Evolutionary conservation across 2,888 invertebrate species (phyloP).

Genomic region (Macrosoma leucophasiata): DNA sequence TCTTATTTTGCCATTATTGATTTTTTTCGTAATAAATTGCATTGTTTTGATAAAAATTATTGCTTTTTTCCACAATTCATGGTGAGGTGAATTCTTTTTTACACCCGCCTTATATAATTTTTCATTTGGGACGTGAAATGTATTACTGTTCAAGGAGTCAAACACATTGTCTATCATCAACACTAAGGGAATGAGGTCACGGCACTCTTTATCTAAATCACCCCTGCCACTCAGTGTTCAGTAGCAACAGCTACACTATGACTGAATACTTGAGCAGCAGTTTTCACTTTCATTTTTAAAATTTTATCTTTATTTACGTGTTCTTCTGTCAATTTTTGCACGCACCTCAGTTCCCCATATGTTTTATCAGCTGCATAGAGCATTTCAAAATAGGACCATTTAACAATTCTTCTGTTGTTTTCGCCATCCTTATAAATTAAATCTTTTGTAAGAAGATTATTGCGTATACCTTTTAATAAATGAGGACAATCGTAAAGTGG

Average conservation of each 20-base stretch:
- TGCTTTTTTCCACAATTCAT: conserved; percentile 11
- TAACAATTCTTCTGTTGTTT: conserved; percentile 12
- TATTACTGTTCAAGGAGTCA: conserved; percentile 18
- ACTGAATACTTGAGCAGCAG: conserved; percentile 7
- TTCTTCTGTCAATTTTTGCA: conserved; percentile 11
- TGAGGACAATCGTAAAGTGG: conserved; percentile 29
- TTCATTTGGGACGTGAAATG: conserved; percentile 13
- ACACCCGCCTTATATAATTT: conserved; percentile 20
- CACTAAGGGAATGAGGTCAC: conserved; percentile 9
- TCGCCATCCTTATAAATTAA: conserved; percentile 15
- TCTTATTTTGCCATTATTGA: background rate
- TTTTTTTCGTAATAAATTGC: conserved; percentile 5
- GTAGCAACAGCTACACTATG: conserved; percentile 11
- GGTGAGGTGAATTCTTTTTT: conserved; percentile 10
- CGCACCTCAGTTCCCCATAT: conserved; percentile 9
- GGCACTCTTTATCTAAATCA: conserved; percentile 14
- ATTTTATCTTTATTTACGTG: conserved; percentile 5
- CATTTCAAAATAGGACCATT: conserved; percentile 15
- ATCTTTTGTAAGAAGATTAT: conserved; percentile 27
- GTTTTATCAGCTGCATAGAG: conserved; percentile 12
- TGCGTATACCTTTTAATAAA: conserved; percentile 28
- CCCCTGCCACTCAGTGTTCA: conserved; percentile 19
- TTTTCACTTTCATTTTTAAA: conserved; percentile 6
- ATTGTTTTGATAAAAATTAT: conserved; percentile 6
- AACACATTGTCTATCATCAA: conserved; percentile 19